Base-by-base conservation (phyloP, 2,888 invertebrate genomes). In the Himalopsyche kuldschensis region DNA sequence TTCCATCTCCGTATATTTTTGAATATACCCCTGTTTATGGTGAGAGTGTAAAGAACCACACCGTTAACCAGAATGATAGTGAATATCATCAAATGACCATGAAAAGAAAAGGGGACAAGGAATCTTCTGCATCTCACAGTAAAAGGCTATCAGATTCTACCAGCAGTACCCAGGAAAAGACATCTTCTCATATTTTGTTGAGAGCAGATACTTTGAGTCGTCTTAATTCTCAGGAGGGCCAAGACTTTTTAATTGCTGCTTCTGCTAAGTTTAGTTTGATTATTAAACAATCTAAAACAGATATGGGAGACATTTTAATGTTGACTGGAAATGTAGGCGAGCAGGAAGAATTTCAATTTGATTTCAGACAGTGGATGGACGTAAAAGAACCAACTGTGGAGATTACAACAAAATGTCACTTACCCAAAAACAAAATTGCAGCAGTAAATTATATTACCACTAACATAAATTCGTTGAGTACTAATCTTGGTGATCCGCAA, bases 71-170 rank as follows among this genome's bases (percentile, higher is more conserved):
- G 63, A 88, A 90, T 31, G 88, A 90, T 4, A 88, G 86, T 0
- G 89, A 92, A 86, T 93, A 93, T 87, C 92, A 92, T 78, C 89
- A 89, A 82, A 92, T 94, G 86, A 93, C 90, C 90, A 84, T 88
- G 94, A 0, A 87, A 92, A 75, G 89, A 90, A 20, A 92, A 90
- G 90, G 41, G 48, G 35, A 27, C 20, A 55, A 48, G 10, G 69
- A 69, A 11, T 69, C 4, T 27, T 11, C 15, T 27, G 27, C 30
- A 69, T 69, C 69, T 69, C 30, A 69, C 27, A 27, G 69, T 69
- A 27, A 69, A 69, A 27, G 30, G 69, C 11, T 3, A 30, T 69
- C 69, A 3, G 69, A 69, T 27, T 8, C 11, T 10, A 69, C 15
- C 11, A 69, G 30, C 10, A 24, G 30, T 27, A 3, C 11, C 11